Evolutionary conservation across 2,888 invertebrate genomes (phyloP).

Genomic region (Lithosia quadra): DNA sequence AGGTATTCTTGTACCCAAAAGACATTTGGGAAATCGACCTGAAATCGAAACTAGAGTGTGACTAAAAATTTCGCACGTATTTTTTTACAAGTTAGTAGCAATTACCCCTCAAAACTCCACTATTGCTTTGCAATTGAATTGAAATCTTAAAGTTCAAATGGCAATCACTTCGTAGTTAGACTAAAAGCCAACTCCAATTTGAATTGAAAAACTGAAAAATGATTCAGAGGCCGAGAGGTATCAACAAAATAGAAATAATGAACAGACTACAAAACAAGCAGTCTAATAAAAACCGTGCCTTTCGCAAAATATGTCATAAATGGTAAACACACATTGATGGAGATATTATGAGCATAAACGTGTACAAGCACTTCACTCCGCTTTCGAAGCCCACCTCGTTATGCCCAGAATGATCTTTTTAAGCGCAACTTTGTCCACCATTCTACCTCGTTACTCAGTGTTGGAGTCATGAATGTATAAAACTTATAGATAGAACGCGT

Average conservation of each 20-base stretch:
- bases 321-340: not conserved
- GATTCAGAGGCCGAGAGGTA: not conserved
- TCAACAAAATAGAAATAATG: not conserved
- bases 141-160: not conserved
- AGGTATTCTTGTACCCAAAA: too few species aligned
- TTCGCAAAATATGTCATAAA: not conserved
- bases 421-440: constrained; percentile 7
- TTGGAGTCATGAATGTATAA: too few species aligned
- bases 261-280: not conserved
- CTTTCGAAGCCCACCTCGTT: not conserved
- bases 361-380: not conserved
- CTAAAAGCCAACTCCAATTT: too few species aligned
- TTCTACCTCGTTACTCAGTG: not conserved
- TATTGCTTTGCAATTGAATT: too few species aligned
- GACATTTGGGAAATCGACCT: too few species aligned
- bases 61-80: too few species aligned
- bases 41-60: too few species aligned
- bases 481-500: too few species aligned
- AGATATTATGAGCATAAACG: not conserved
- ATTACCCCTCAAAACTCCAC: too few species aligned
- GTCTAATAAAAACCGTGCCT: not conserved
- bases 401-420: not conserved
- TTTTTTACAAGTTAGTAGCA: too few species aligned
- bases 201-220: too few species aligned
- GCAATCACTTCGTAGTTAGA: not conserved